Evolutionary conservation across 2,797 vertebrate genomes (phyloP).

Genomic region (Dendrocincla fuliginosa): DNA sequence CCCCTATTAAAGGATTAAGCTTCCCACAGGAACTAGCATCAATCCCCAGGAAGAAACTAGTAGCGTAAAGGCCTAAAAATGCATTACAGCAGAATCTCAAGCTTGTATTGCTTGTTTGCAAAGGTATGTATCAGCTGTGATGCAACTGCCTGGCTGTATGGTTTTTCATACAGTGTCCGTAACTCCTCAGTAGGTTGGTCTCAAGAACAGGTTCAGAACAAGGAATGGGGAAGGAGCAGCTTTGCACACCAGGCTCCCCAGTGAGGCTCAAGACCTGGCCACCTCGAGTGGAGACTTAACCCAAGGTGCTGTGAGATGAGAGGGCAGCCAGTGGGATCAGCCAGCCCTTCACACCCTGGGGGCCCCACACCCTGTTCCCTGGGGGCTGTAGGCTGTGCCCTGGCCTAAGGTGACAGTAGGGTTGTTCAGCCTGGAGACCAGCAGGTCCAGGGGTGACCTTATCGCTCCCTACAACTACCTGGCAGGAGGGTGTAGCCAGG

Average conservation of each 20-base stretch:
- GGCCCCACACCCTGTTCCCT: not conserved
- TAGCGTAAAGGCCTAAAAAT: not conserved
- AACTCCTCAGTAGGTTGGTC: accelerated
- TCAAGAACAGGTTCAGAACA: accelerated
- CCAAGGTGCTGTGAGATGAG: accelerated
- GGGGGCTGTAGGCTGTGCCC: accelerated
- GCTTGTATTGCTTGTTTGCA: too few species aligned
- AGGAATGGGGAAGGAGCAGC: accelerated
- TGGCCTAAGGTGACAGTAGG: not conserved
- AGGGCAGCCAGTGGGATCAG: accelerated
- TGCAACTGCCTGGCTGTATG: accelerated
- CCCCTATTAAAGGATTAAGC: not conserved
- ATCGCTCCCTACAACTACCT: not conserved
- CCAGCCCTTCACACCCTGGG: too few species aligned
- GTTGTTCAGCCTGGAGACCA: not conserved
- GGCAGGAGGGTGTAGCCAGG: not conserved
- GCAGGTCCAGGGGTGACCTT: not conserved
- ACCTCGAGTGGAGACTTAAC: not conserved
- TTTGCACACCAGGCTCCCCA: accelerated
- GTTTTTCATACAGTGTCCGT: too few species aligned
- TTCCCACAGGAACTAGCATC: not conserved
- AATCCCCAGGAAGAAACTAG: not conserved
- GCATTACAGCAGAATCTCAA: too few species aligned
- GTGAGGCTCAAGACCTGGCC: accelerated
- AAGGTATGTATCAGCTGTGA: accelerated